A percentile compares a stretch with the other conserved stretches of the same genome.
Evolutionary conservation across 2,888 invertebrate genomes (phyloP).

Genomic region (Phyllotreta cruciferae): DNA sequence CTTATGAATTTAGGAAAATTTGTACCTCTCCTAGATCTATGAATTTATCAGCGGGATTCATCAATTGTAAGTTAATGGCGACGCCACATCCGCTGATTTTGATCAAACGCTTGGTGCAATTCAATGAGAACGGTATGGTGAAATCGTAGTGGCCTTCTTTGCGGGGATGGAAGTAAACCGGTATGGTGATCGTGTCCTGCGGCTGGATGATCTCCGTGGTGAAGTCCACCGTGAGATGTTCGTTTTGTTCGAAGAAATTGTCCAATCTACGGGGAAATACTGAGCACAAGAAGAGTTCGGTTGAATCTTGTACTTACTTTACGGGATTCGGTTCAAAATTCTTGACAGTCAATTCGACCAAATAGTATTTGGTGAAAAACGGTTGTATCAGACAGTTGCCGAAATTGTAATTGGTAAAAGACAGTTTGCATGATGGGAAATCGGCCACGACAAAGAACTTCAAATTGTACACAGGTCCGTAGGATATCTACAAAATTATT

Average conservation of each 20-base stretch:
- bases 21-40: conserved; percentile 56
- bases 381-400: conserved; percentile 70
- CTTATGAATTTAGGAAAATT: no score
- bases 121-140: conserved; percentile 64
- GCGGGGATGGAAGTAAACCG: conserved; percentile 66
- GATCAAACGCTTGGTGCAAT: conserved; percentile 64
- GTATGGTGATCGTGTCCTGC: conserved; percentile 59
- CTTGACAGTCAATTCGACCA: conserved; percentile 53
- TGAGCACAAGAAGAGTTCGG: no score
- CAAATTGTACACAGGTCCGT: conserved; percentile 71
- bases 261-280: conserved; percentile 59
- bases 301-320: conserved; percentile 36
- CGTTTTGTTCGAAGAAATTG: conserved; percentile 61
- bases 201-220: conserved; percentile 60
- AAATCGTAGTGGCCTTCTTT: conserved; percentile 63
- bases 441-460: conserved; percentile 66
- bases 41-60: conserved; percentile 56
- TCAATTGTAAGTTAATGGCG: conserved; percentile 53
- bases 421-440: conserved; percentile 67
- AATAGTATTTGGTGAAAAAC: conserved; percentile 61
- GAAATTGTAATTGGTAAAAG: conserved; percentile 70
- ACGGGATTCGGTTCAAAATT: conserved; percentile 44
- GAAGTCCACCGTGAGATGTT: conserved; percentile 64
- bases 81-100: conserved; percentile 66
- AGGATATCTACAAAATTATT: conserved; percentile 64